Base-by-base conservation (phyloP, 2,113 vertebrate genomes). In the Reinhardtius hippoglossoides region DNA sequence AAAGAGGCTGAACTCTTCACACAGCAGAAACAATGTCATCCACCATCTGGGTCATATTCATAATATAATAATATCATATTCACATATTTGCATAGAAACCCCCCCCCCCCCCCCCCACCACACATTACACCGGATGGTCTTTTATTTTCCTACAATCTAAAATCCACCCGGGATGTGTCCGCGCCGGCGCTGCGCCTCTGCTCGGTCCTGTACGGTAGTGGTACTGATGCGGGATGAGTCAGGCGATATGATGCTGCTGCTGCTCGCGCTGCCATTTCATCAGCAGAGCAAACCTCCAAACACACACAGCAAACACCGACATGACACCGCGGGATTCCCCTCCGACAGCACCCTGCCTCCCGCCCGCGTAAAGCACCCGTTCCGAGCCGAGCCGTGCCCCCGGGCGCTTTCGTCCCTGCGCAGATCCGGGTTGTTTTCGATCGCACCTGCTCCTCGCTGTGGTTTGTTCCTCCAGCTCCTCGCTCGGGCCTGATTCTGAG, bases 171-270 rank as follows among this genome's bases (percentile, higher is more conserved):
- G 35, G 35, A 37, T 3, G 31, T 8, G 37, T 27, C 27, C 27
- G 27, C 4, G 27, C 27, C 27, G 14, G 46, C 0, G n/a, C 21
- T 91, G 93, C 92, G 82, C 84, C 46, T 74, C 78, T 94, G 70
- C 67, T 18, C 82, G 42, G 82, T 85, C 20, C 42, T 91, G 95
- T 97, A 95, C 95, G 94, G 95, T 81, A 93, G 58, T 94, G 94
- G 93, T 91, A 87, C 94, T 95, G 95, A 95, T 95, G 96, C 94
- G 94, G 92, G 95, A 97, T 96, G 97, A 97, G 96, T 96, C 97
- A 97, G 96, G 95, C 90, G 87, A 92, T 94, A 89, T 94, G 95
- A 95, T 95, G 94, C 93, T 95, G 94, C 91, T 92, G 93, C 91
- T 92, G 93, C 79, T 79, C 20, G 71, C 91, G 95, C 95, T 95